Evolutionary conservation across 1,140 invertebrate genomes (phyloP).

Genomic region (Rhopalosiphum padi): DNA sequence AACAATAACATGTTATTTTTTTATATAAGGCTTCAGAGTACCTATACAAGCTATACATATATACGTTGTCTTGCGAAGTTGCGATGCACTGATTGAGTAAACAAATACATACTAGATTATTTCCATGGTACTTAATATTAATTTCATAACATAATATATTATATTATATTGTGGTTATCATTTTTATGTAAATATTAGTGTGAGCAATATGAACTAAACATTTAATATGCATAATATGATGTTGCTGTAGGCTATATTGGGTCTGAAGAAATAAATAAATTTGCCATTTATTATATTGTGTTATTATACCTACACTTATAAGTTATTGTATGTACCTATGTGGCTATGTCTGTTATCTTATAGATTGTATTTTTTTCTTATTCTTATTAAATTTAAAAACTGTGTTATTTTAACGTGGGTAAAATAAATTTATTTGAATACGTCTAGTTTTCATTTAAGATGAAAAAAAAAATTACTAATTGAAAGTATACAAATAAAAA

Average conservation of each 20-base stretch:
- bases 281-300: too few species aligned
- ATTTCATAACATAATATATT: not conserved
- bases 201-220: not conserved
- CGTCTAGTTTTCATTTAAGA: too few species aligned
- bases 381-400: too few species aligned
- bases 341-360: too few species aligned
- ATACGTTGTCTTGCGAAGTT: not conserved
- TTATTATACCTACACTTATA: too few species aligned
- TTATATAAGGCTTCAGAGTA: conserved; percentile 8
- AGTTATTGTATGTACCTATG: too few species aligned
- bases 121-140: not conserved
- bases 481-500: too few species aligned
- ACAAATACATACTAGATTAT: not conserved
- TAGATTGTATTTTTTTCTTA: too few species aligned
- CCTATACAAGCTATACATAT: not conserved
- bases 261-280: too few species aligned
- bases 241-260: not conserved
- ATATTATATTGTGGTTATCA: not conserved
- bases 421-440: too few species aligned
- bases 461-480: too few species aligned
- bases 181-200: not conserved
- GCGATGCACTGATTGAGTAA: not conserved
- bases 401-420: too few species aligned
- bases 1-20: not conserved
- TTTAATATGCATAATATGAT: not conserved